These are phyloP conservation scores for Lasioglossum malachurum DNA, from an alignment of 2,888 invertebrate genomes.

Conservation along the genomic window DNA sequence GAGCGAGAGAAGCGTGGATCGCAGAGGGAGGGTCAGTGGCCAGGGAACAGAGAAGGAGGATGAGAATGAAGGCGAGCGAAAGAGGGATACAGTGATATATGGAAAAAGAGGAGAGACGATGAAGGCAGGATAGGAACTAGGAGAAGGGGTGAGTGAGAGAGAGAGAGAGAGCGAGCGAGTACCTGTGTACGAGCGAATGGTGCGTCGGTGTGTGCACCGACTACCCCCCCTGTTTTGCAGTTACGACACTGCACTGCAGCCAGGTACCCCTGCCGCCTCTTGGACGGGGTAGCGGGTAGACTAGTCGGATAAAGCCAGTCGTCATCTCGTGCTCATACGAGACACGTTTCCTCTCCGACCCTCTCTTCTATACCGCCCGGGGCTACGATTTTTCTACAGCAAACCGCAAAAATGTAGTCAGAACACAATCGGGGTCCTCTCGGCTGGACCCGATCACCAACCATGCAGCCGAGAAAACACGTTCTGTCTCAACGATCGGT, in stretches of 20 bases:
- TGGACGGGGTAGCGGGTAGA: conserved; percentile 41
- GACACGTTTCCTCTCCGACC: conserved; percentile 30
- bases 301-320: conserved; percentile 59
- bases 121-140: not conserved
- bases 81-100: conserved; percentile 5
- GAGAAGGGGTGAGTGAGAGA: not conserved
- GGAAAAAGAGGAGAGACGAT: not conserved
- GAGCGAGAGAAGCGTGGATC: conserved; percentile 2
- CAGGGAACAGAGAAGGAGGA: not conserved
- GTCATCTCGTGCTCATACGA: conserved; percentile 54
- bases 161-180: conserved; percentile 2
- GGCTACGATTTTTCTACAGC: not conserved
- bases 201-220: conserved; percentile 19
- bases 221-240: conserved; percentile 69
- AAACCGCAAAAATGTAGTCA: conserved; percentile 60
- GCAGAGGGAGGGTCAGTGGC: not conserved
- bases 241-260: conserved; percentile 75
- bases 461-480: conserved; percentile 31
- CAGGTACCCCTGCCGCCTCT: conserved; percentile 59
- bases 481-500: conserved; percentile 33
- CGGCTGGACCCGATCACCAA: conserved; percentile 29
- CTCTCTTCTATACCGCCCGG: not conserved
- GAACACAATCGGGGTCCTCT: conserved; percentile 31
- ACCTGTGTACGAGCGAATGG: not conserved
- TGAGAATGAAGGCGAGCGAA: not conserved